Base-by-base conservation (phyloP, 2,888 invertebrate species). In the Heliconius ismenius region DNA sequence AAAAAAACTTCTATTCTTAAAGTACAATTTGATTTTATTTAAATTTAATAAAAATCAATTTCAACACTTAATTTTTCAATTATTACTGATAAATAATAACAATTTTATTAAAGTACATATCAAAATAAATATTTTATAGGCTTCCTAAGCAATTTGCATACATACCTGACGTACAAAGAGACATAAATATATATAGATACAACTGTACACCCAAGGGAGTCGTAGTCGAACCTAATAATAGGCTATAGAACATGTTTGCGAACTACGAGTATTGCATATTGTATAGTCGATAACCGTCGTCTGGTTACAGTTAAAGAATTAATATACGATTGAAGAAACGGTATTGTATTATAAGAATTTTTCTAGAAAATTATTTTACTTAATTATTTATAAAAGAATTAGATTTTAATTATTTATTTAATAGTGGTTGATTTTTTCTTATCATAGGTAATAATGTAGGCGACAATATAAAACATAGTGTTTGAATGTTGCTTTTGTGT, bases 261-360 rank as follows among this genome's bases (percentile, higher is more conserved):
- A 68, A 36, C 69, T 73, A n/a, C n/a, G n/a, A n/a, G n/a, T n/a
- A 76, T 39, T 73, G 64, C 65, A 67, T 76, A 62, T 64, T 76
- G 76, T 76, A 74, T 78, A 49, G 75, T 76, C 76, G 65, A 78
- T 78, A 78, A 63, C 70, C 54, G 68, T 70, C 64, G 72, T 76
- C 58, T 73, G 58, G 78, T 58, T 76, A 78, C 69, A 39, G 62
- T 54, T 64, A 54, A 75, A 36, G 60, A 58, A 15, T 39, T 36
- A 39, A 28, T n/a, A 69, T 21, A 75, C 39, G n/a, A 39, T 39
- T 62, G 26, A 43, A 21, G 21, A 73, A 62, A 73, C 18, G 39
- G 21, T 43, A 58, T 24, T 70, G 9, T n/a, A 70, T 15, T n/a
- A 7, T 1, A 70, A 58, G 58, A 69, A 54, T 54, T 11, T 39